phyloP scores from a whole-genome alignment of 2,888 invertebrate genomes.

The Lasioglossum lativentre region DNA sequence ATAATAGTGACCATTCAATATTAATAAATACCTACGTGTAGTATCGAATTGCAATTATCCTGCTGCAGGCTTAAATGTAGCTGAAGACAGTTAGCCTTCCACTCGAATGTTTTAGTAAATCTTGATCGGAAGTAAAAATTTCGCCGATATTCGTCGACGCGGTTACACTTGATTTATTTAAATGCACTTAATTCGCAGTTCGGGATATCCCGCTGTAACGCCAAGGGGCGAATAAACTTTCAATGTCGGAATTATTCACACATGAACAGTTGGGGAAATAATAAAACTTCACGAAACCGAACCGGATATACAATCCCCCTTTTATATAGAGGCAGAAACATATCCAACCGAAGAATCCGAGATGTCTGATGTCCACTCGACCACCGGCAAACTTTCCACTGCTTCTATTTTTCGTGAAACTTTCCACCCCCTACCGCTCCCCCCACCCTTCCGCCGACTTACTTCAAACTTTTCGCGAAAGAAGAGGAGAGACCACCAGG shows the following conservation, averaged over 20 bases:
- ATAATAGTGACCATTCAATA: background rate
- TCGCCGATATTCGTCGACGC: background rate
- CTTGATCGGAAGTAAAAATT: background rate
- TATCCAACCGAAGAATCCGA: conserved; percentile 40
- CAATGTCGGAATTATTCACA: conserved; percentile 37
- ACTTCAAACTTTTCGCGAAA: conserved; percentile 41
- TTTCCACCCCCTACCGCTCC: conserved; percentile 14
- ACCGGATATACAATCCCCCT: conserved; percentile 28
- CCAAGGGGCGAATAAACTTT: background rate
- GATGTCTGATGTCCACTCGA: conserved; percentile 66
- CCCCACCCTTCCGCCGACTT: conserved; percentile 17
- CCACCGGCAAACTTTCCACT: conserved; percentile 41
- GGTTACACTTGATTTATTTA: background rate
- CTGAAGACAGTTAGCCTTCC: background rate
- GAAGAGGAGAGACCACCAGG: conserved; percentile 22
- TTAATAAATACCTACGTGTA: background rate
- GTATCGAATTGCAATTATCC: background rate
- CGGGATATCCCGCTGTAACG: background rate
- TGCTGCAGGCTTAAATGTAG: background rate
- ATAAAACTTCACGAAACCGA: conserved; percentile 42
- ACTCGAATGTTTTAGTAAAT: background rate
- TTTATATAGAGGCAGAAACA: conserved; percentile 20
- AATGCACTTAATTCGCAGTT: background rate
- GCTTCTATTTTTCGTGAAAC: conserved; percentile 53
- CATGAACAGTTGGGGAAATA: conserved; percentile 40